Evolutionary conservation across 2,797 vertebrate genomes (phyloP).

Genomic region (Cyprinodon diabolis): DNA sequence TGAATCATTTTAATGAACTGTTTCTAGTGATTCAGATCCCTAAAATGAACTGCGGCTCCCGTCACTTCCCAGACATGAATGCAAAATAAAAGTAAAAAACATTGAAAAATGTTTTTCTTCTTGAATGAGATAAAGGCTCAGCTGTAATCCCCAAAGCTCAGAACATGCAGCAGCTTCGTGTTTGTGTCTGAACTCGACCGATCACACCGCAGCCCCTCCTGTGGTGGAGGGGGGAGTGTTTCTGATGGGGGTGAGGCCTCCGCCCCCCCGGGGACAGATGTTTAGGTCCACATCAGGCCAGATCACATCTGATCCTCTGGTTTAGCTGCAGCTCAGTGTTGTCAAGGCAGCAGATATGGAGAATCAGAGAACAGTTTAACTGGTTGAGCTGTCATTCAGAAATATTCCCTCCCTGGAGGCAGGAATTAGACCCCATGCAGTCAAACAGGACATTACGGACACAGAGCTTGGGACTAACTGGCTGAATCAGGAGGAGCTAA

Average conservation of each 20-base stretch:
- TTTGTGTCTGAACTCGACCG: not conserved
- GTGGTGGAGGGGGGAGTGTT: not conserved
- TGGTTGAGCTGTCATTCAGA: not conserved
- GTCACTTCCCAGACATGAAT: no score
- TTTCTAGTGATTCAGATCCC: no score
- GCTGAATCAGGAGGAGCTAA: not conserved
- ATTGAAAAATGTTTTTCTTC: no score
- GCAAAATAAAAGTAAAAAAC: no score
- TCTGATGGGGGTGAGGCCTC: not conserved
- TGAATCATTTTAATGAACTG: no score
- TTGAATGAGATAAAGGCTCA: not conserved
- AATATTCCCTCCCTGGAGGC: not conserved
- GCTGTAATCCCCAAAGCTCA: constrained; percentile 1
- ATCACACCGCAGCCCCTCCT: not conserved
- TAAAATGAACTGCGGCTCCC: no score
- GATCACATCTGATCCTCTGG: not conserved
- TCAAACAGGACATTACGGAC: not conserved
- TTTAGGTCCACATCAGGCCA: not conserved
- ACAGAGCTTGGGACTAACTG: not conserved
- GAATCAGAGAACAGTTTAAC: not conserved
- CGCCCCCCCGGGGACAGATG: not conserved
- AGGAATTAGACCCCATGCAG: not conserved
- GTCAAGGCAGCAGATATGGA: not conserved
- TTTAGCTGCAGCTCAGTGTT: not conserved
- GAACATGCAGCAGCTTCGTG: not conserved